These are phyloP conservation scores for Monochamus saltuarius DNA, from an alignment of 1,140 invertebrate species.

Conservation along the genomic window DNA sequence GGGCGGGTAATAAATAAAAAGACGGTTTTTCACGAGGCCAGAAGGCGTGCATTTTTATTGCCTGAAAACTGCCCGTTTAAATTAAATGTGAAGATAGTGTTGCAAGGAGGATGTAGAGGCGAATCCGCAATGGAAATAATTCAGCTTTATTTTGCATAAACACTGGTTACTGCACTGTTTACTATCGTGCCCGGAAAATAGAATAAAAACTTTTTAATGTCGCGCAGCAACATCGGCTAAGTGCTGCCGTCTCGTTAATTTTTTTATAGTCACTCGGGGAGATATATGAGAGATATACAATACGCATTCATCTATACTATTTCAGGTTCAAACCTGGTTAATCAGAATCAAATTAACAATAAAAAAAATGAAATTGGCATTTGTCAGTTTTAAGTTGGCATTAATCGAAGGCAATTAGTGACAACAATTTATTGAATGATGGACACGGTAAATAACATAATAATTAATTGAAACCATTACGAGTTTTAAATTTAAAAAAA, in stretches of 20 bases:
- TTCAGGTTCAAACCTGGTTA: too few relatives aligned
- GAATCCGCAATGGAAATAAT: conserved; percentile 41
- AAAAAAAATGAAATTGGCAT: too few relatives aligned
- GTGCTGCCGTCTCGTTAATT: conserved; percentile 1
- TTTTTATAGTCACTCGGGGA: too few relatives aligned
- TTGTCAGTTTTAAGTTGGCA: too few relatives aligned
- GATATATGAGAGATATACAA: too few relatives aligned
- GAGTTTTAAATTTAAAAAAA: too few relatives aligned
- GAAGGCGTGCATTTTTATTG: conserved; percentile 55
- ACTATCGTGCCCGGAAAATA: conserved; percentile 1
- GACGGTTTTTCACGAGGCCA: conserved; percentile 51
- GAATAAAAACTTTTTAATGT: too few relatives aligned
- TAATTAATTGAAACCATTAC: too few relatives aligned
- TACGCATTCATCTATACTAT: background rate
- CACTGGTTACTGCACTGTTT: conserved; percentile 34
- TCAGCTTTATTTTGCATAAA: conserved; percentile 38
- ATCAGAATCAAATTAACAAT: too few relatives aligned
- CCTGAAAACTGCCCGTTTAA: conserved; percentile 54
- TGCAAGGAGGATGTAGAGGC: conserved; percentile 39
- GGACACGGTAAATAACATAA: too few relatives aligned
- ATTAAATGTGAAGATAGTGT: conserved; percentile 52
- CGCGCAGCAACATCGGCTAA: conserved; percentile 1
- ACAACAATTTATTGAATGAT: too few relatives aligned
- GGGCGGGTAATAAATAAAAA: conserved; percentile 51
- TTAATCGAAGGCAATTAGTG: too few relatives aligned